These are phyloP conservation scores for Cheilosia vulpina DNA, from an alignment of 2,888 invertebrate genomes.

Conservation along the genomic window DNA sequence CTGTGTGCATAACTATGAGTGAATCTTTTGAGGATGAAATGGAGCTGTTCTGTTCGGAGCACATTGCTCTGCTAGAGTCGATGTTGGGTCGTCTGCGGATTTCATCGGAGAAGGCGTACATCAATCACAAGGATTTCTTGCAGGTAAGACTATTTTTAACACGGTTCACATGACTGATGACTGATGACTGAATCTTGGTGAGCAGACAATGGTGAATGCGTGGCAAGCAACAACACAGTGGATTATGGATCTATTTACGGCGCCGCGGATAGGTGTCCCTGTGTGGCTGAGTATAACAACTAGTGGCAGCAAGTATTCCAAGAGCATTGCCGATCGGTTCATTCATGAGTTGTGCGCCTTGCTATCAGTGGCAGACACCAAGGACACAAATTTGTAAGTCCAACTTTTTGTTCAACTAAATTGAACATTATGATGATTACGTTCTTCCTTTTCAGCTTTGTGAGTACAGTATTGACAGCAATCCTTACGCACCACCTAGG, in stretches of 20 bases:
- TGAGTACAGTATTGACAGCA: conserved; percentile 94
- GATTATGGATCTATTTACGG: conserved; percentile 88
- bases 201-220: conserved; percentile 84
- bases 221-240: conserved; percentile 84
- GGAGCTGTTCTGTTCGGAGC: conserved; percentile 91
- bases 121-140: conserved; percentile 83
- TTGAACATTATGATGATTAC: background rate
- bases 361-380: conserved; percentile 90
- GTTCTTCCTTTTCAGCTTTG: conserved; percentile 88
- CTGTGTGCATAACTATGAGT: conserved; percentile 86
- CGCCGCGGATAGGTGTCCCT: conserved; percentile 87
- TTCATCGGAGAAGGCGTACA: conserved; percentile 88
- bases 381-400: conserved; percentile 95
- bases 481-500: conserved; percentile 95
- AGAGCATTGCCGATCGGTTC: conserved; percentile 84
- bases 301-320: conserved; percentile 82
- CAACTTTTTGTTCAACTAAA: conserved; percentile 5
- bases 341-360: conserved; percentile 87
- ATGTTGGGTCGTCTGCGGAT: conserved; percentile 89
- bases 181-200: conserved; percentile 1
- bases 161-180: background rate
- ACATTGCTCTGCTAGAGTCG: conserved; percentile 90
- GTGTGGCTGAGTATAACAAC: conserved; percentile 87
- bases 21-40: conserved; percentile 86
- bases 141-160: conserved; percentile 82